Evolutionary conservation across 1,140 invertebrate genomes (phyloP), one percentile per base, ranked within the genome.

Genomic region (Macrobrachium rosenbergii): DNA sequence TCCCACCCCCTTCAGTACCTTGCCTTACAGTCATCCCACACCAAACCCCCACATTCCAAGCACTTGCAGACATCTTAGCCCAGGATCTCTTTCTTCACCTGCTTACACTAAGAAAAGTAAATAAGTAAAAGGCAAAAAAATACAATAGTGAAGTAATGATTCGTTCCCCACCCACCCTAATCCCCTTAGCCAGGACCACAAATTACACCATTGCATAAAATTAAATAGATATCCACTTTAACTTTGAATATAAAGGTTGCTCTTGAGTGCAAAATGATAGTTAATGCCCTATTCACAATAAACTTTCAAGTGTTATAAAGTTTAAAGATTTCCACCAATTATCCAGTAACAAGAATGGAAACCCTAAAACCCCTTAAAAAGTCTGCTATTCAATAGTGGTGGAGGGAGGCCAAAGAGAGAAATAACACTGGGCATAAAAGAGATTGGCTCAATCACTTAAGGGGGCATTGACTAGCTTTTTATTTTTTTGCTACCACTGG

Each of bases 361-460:
- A 5, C 52, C 52, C 52, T 52, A 12, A 77, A n/a, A 77, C 45
- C 19, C 75, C 21, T 58, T 45, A 45, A 17, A 11, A 59, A 21
- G 45, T 58, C 75, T 77, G 45, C 75, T 58, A 58, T 58, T 77
- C 79, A 67, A 17, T 64, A 45, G 21, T 63, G 79, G 79, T 37
- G 63, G 63, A 45, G 79, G 79, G 43, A 81, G 79, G 79, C 63
- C 28, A 45, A 45, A 67, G 60, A 63, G 79, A 67, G 43, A 45
- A 21, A 45, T 63, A 67, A 81, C 79, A 81, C 79, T 64, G 45
- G 63, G 79, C 63, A 81, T 45, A 81, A 67, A 64, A 81, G 63
- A 81, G 79, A 80, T 63, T 64, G 79, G 79, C 79, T 64, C 79
- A 81, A 28, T 81, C 79, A 81, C 79, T n/a, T 63, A 81, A 63